Conservation (phyloP, 2,888 invertebrate genomes). For the Zonitis immaculata region DNA sequence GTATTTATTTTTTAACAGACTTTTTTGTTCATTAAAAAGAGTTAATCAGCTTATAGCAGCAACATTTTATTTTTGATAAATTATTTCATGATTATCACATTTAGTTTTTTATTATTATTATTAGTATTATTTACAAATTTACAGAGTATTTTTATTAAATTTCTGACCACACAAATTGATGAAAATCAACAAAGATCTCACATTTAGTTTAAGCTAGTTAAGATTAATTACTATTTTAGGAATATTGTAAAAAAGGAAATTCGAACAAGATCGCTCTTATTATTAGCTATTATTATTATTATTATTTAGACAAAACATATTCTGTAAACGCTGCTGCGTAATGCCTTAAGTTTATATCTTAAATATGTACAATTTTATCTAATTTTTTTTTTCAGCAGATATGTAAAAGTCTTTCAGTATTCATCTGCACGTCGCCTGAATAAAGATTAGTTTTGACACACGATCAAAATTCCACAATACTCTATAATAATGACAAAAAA, state of each 20-base stretch:
- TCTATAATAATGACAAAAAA: too few relatives aligned
- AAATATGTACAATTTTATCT: not conserved
- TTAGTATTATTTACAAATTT: slow-evolving; percentile 14
- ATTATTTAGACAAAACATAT: too few relatives aligned
- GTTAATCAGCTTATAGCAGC: not conserved
- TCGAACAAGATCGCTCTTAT: not conserved
- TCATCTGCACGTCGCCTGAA: not conserved
- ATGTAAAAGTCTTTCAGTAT: not conserved
- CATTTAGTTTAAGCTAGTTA: not conserved
- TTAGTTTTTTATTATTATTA: slow-evolving; percentile 12
- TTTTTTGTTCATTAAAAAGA: not conserved
- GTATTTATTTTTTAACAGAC: slow-evolving; percentile 17
- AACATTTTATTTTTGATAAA: slow-evolving; percentile 5
- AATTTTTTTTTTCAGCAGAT: not conserved
- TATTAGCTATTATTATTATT: too few relatives aligned
- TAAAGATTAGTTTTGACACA: not conserved
- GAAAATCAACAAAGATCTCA: not conserved
- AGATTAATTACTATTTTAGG: not conserved
- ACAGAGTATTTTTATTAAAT: slow-evolving; percentile 5
- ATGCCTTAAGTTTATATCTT: not conserved
- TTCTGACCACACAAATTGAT: not conserved
- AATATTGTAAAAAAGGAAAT: not conserved
- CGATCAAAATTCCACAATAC: too few relatives aligned
- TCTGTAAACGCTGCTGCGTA: slow-evolving; percentile 8
- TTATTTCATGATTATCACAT: slow-evolving; percentile 26